Evolutionary conservation across 2,888 invertebrate genomes (phyloP), one percentile per base, ranked within the genome.

Genomic region (Parnassius apollo): DNA sequence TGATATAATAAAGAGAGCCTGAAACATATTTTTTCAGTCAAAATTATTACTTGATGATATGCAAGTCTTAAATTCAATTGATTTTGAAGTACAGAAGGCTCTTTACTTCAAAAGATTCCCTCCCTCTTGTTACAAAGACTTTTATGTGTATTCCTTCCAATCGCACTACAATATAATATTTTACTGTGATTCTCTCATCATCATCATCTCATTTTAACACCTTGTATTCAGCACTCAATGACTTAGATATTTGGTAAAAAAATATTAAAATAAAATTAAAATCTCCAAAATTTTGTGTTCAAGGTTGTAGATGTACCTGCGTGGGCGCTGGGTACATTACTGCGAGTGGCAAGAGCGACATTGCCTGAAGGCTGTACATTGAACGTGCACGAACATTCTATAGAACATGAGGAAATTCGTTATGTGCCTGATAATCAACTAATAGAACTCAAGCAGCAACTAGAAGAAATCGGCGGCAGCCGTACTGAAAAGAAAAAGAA

Each of bases 401-500:
- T 93, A 0, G 94, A 94, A 48, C 93, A 95, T 69, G 95, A 96
- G 61, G 95, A 96, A 75, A 86, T 94, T 3, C 83, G 91, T 9
- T 98, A 96, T 84, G 94, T 98, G 59, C 98, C 98, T 1, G 98
- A 98, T 84, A 94, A 94, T 72, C 95, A 96, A 77, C 90, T 98
- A 2, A 74, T 95, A 2, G 94, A 95, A 1, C 92, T 98, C 2
- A 95, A 96, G 81, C 89, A 94, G 50, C 94, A 97, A 81, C 87
- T 98, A 11, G 94, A 95, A 50, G 94, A 93, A 35, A 91, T 97
- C 86, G 93, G 93, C 51, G 93, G 93, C 46, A 88, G 93, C 22
- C 87, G 85, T 35, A 74, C 76, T 22, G 91, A 88, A 59, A 93
- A 85, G 67, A 92, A 86, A 72, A 89, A 80, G 76, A 86, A 73